These are phyloP conservation scores for Phalacrocorax pelagicus DNA, from an alignment of 2,113 vertebrate genomes.

Conservation along the genomic window DNA sequence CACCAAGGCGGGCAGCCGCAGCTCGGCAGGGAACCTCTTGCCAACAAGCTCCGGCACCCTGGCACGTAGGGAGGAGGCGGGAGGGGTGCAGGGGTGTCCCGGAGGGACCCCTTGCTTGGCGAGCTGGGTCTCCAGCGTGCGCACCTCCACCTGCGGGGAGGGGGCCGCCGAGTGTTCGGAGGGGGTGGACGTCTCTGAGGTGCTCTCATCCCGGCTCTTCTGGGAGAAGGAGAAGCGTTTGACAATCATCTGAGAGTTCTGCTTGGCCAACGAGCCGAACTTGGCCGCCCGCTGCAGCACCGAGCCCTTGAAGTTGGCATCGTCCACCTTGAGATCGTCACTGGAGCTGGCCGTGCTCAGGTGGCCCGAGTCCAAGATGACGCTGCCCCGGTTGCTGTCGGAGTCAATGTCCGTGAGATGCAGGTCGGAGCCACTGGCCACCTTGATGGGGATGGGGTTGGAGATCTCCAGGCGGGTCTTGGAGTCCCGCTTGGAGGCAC, in stretches of 20 bases:
- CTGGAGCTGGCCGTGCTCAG: conserved; percentile 80
- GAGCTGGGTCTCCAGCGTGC: conserved; percentile 71
- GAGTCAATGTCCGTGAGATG: conserved; percentile 82
- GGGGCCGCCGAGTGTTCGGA: conserved; percentile 79
- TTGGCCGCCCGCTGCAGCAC: conserved; percentile 89
- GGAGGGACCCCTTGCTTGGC: conserved; percentile 55
- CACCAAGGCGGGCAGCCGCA: conserved; percentile 81
- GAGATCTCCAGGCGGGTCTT: conserved; percentile 91
- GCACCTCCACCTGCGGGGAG: conserved; percentile 78
- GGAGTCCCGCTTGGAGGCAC: conserved; percentile 86
- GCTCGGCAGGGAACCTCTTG: conserved; percentile 82
- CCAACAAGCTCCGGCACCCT: conserved; percentile 81
- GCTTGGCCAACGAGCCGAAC: conserved; percentile 85
- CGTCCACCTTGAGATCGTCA: conserved; percentile 82
- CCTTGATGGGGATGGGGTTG: conserved; percentile 93
- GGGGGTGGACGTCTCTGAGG: conserved; percentile 80
- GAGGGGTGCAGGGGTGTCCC: not conserved
- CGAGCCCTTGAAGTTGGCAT: conserved; percentile 78
- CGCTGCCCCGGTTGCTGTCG: conserved; percentile 80
- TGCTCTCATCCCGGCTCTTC: conserved; percentile 80
- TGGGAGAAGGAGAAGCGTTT: conserved; percentile 85
- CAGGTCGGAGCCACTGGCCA: conserved; percentile 86
- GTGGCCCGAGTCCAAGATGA: conserved; percentile 77
- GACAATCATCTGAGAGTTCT: conserved; percentile 83
- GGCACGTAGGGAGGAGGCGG: not conserved